A percentile compares a stretch with the other conserved stretches of the same genome.
Conservation (phyloP, 2,888 invertebrate species). For the Pollenia amentaria region DNA sequence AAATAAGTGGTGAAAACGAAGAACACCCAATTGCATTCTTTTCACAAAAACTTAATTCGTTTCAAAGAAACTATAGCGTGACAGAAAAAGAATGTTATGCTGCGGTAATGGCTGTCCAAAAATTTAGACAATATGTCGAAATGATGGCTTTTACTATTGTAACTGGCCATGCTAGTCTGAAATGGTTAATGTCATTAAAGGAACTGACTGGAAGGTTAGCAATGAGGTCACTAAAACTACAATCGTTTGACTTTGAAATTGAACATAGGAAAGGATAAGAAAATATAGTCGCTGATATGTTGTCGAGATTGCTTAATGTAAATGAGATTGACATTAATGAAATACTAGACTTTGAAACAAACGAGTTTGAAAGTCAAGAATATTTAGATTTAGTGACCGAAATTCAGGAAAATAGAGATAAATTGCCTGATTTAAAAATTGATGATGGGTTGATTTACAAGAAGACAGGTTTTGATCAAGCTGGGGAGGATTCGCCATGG, state of each 20-base stretch:
- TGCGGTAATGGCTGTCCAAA: constrained; percentile 45
- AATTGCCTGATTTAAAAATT: constrained; percentile 72
- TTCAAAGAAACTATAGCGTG: constrained; percentile 64
- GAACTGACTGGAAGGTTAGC: constrained; percentile 1
- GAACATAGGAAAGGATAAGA: constrained; percentile 50
- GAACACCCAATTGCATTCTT: constrained; percentile 64
- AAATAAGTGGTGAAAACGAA: constrained; percentile 19
- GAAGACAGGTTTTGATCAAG: background rate
- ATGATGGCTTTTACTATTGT: constrained; percentile 57
- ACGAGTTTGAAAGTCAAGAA: background rate
- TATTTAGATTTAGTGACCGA: background rate
- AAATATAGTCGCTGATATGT: constrained; percentile 49
- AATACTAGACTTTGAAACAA: constrained; percentile 26
- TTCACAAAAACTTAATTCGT: constrained; percentile 63
- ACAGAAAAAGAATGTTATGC: constrained; percentile 68
- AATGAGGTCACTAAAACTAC: constrained; percentile 42
- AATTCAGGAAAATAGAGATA: background rate
- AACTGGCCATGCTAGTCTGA: background rate
- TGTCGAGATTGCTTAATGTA: constrained; percentile 23
- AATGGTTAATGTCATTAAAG: no score
- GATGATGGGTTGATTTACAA: constrained; percentile 33
- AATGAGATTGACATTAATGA: constrained; percentile 4
- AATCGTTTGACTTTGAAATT: constrained; percentile 45
- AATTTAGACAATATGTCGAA: constrained; percentile 46
- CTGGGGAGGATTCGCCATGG: background rate